Evolutionary conservation across 2,888 invertebrate genomes (phyloP), one percentile per base, ranked within the genome.

Genomic region (Opisthograptis luteolata): DNA sequence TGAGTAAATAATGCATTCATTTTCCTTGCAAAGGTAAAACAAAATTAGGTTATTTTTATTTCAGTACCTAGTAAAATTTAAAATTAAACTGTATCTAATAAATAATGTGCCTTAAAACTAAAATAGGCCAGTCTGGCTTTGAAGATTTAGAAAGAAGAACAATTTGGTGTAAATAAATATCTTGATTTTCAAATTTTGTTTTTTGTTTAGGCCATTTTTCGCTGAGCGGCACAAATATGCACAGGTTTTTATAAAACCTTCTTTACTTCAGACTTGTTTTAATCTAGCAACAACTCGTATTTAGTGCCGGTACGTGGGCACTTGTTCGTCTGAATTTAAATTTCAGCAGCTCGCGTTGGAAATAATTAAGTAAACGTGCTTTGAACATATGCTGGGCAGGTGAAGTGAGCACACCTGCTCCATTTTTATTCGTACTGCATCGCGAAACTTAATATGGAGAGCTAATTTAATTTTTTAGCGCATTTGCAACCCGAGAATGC

Each of bases 371-470:
- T 70, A 68, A 74, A 76, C 70, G 70, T 73, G 73, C 75, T 75
- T 63, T 67, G 66, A 79, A 81, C 84, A 86, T 78, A 84, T 84
- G 87, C 72, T 73, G 70, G 70, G 84, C 89, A 88, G 89, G 86
- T 89, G 88, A 80, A 72, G 50, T 63, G 60, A 62, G 55, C 60
- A 67, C 87, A 88, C 87, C 89, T 89, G 89, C 81, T 70, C 68
- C 64, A 64, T 76, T 74, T 78, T 74, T 79, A 76, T 77, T 76
- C 69, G 60, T 68, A 68, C 70, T 67, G 74, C 61, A 59, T 50
- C 68, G 78, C 69, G 88, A 86, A 89, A 90, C 74, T 83, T 86
- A 85, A 90, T 89, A 87, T 76, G 72, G 65, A 62, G 70, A 74
- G 79, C 79, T 73, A 77, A 74, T 78, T 84, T 78, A 76, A 72